phyloP scores from a whole-genome alignment of 2,797 vertebrate genomes.

The Dermochelys coriacea region DNA sequence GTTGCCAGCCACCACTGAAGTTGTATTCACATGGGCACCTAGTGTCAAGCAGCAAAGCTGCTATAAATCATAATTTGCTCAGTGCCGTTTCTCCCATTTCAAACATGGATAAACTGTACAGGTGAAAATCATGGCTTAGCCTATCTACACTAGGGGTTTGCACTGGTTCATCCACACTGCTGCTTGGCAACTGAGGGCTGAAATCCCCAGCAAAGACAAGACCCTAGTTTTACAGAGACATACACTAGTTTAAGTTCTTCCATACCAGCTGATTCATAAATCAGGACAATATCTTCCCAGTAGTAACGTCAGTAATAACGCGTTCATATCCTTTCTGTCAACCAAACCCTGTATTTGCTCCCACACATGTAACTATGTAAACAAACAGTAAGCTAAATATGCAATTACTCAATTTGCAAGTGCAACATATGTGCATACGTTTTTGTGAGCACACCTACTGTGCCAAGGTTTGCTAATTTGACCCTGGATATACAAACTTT shows the following conservation, averaged over 20 bases:
- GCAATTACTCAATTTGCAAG: constrained; percentile 68
- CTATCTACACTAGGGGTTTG: neutral
- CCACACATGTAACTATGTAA: constrained; percentile 56
- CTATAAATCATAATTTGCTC: neutral
- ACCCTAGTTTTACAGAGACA: neutral
- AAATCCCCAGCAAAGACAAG: neutral
- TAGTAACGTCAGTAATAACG: neutral
- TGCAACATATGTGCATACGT: constrained; percentile 65
- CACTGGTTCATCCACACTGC: neutral
- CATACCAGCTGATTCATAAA: constrained; percentile 52
- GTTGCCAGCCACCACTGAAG: neutral
- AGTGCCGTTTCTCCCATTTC: neutral
- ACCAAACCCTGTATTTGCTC: constrained; percentile 67
- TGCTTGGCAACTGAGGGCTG: neutral
- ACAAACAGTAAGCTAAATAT: constrained; percentile 67
- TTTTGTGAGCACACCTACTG: constrained; percentile 46
- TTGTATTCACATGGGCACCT: neutral
- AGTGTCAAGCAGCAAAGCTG: neutral
- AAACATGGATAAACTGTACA: neutral
- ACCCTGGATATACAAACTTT: constrained; percentile 59
- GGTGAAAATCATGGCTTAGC: neutral
- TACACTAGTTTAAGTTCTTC: constrained; percentile 37
- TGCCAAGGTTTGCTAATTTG: constrained; percentile 2
- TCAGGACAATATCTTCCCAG: constrained; percentile 15
- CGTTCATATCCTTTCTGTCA: constrained; percentile 41